Percentiles rank a stretch among this genome's conserved stretches.
These are phyloP conservation scores for Drosophila pseudoobscura DNA, from an alignment of 1,140 invertebrate species.

Conservation along the genomic window DNA sequence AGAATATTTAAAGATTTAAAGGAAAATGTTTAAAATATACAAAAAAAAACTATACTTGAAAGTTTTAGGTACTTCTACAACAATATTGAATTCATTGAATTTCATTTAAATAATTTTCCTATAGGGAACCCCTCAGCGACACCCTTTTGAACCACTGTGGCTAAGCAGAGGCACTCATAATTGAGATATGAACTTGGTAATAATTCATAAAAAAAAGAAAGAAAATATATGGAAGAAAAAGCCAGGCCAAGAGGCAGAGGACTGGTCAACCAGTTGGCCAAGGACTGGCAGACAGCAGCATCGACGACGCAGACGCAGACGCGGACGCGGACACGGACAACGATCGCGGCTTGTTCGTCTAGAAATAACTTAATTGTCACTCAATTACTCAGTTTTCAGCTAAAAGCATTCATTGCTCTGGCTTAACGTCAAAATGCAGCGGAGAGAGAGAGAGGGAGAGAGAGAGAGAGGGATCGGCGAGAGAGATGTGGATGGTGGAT, in stretches of 20 bases:
- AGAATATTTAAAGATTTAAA: too few species aligned
- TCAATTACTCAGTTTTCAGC: slow-evolving; percentile 83
- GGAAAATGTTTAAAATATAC: too few species aligned
- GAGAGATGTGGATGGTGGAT: not conserved
- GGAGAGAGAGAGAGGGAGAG: not conserved
- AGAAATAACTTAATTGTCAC: slow-evolving; percentile 83
- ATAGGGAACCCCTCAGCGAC: too few species aligned
- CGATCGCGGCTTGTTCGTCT: slow-evolving; percentile 75
- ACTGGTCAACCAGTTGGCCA: slow-evolving; percentile 17
- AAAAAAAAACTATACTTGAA: too few species aligned
- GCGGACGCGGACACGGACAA: slow-evolving; percentile 40
- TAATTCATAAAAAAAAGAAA: slow-evolving; percentile 69
- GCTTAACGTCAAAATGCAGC: slow-evolving; percentile 69
- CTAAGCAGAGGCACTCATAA: slow-evolving; percentile 59
- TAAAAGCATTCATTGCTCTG: slow-evolving; percentile 83
- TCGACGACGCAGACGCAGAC: not conserved
- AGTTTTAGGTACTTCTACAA: too few species aligned
- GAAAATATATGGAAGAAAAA: slow-evolving; percentile 25
- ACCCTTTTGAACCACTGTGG: slow-evolving; percentile 36
- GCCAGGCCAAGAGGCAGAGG: not conserved
- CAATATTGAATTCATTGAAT: too few species aligned
- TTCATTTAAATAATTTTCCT: too few species aligned
- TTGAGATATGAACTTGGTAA: slow-evolving; percentile 83
- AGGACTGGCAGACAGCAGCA: slow-evolving; percentile 8
- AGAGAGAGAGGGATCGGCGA: slow-evolving; percentile 1